Base-by-base conservation (phyloP, 2,113 vertebrate species). In the Chlamydotis undulata region DNA sequence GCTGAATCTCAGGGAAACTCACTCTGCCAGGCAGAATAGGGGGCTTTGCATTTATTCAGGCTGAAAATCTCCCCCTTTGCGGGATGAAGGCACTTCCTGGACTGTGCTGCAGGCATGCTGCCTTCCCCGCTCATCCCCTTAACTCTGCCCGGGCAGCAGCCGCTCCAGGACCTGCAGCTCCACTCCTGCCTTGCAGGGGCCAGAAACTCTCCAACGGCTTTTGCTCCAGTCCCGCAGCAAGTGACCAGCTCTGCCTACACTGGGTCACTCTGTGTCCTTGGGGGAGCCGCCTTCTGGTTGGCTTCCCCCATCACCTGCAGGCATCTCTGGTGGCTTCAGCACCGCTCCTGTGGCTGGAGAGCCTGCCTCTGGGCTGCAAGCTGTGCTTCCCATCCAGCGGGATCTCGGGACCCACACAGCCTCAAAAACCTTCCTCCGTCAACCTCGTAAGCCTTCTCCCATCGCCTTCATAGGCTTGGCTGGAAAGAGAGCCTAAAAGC, bases 1-100 rank as follows among this genome's bases (percentile, higher is more conserved):
- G 85, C 83, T 91, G 84, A 95, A 81, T 22, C 93, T 78, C 92
- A 49, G 69, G 55, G 73, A 83, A 94, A 90, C 87, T 74, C 67
- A 37, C 89, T 71, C 52, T 76, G 70, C 83, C 25, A 5, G 77
- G 74, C 83, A 69, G 89, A 94, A 87, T n/a, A 84, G 74, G n/a
- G 47, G 21, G 50, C 79, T 96, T 92, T 95, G 71, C 83, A 67
- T 92, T 86, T 90, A 88, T 59, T 92, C 52, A 49, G 59, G 37
- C 67, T 63, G 64, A 83, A 93, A 94, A 95, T 80, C 93, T 77
- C 59, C 50, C 28, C 47, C 16, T 31, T 35, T 55, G 68, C 70
- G 65, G 90, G 70, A 53, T 61, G 61, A 76, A 83, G 91, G n/a
- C 3, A 2, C 61, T 89, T 13, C 28, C 57, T 1, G 4, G 26